A percentile compares a stretch with the other conserved stretches of the same genome.
Evolutionary conservation across 1,140 invertebrate species (phyloP).

Genomic region (Ephestia elutella): DNA sequence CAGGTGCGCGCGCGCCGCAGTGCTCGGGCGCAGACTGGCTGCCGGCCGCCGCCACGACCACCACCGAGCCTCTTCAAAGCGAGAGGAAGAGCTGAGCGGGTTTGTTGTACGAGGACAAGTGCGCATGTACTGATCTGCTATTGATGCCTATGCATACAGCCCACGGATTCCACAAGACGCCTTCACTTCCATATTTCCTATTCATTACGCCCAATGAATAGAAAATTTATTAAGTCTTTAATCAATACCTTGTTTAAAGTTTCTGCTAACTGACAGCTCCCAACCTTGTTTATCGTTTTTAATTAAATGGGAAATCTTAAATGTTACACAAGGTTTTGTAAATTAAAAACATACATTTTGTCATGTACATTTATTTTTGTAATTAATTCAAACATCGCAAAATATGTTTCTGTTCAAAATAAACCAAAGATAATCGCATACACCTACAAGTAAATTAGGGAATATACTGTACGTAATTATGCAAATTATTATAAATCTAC

Average conservation of each 20-base stretch:
- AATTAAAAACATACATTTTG: background rate
- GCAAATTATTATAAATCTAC: background rate
- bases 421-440: constrained; percentile 1
- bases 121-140: constrained; percentile 42
- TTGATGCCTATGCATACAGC: constrained; percentile 31
- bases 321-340: no score
- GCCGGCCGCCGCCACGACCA: constrained; percentile 50
- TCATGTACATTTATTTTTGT: background rate
- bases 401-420: background rate
- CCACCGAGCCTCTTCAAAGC: constrained; percentile 59
- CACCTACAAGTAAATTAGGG: constrained; percentile 6
- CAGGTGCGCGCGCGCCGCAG: constrained; percentile 57
- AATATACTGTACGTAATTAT: constrained; percentile 9
- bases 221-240: background rate
- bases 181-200: constrained; percentile 16
- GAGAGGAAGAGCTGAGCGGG: constrained; percentile 67
- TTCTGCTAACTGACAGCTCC: constrained; percentile 13
- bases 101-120: constrained; percentile 63
- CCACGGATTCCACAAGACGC: constrained; percentile 9
- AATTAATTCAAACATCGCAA: background rate
- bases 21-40: constrained; percentile 58
- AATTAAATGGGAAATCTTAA: background rate
- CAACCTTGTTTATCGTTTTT: constrained; percentile 26
- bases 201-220: constrained; percentile 8
- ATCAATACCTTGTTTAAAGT: constrained; percentile 5